These are phyloP conservation scores for Drosophila neocordata DNA, from an alignment of 1,140 invertebrate genomes.

Conservation along the genomic window DNA sequence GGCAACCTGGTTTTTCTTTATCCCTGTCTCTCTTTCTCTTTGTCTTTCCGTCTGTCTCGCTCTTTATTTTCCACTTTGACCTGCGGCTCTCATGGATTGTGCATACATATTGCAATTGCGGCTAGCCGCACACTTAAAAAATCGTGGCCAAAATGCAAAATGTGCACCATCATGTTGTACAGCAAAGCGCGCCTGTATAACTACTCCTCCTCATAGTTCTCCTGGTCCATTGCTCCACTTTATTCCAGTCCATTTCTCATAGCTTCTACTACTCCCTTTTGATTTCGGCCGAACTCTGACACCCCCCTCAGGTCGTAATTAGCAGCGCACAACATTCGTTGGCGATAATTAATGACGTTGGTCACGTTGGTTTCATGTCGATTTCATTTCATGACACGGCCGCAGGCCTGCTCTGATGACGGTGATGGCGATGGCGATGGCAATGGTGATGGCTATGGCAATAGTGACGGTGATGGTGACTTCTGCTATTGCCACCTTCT, in stretches of 20 bases:
- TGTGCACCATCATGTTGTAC: constrained; percentile 69
- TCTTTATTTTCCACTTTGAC: constrained; percentile 17
- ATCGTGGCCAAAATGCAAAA: constrained; percentile 67
- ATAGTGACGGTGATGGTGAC: not conserved
- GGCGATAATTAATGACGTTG: constrained; percentile 81
- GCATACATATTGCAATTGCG: constrained; percentile 60
- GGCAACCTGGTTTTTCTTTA: too few species aligned
- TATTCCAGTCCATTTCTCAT: not conserved
- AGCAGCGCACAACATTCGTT: constrained; percentile 64
- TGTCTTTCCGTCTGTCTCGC: not conserved
- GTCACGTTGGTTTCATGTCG: constrained; percentile 81
- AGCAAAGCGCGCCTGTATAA: not conserved
- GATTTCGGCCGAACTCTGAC: constrained; percentile 35
- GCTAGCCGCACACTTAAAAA: constrained; percentile 65
- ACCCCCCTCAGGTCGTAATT: constrained; percentile 66
- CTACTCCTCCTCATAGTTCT: not conserved
- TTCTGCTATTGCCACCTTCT: not conserved
- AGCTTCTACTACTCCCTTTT: not conserved
- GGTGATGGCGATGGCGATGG: not conserved
- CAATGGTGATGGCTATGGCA: not conserved
- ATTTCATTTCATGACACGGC: constrained; percentile 79
- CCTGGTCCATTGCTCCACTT: constrained; percentile 2
- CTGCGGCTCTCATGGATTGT: not conserved
- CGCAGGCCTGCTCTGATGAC: constrained; percentile 38
- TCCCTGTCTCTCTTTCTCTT: too few species aligned